These are phyloP conservation scores for Electrona antarctica DNA, from an alignment of 2,113 vertebrate genomes.

Conservation along the genomic window DNA sequence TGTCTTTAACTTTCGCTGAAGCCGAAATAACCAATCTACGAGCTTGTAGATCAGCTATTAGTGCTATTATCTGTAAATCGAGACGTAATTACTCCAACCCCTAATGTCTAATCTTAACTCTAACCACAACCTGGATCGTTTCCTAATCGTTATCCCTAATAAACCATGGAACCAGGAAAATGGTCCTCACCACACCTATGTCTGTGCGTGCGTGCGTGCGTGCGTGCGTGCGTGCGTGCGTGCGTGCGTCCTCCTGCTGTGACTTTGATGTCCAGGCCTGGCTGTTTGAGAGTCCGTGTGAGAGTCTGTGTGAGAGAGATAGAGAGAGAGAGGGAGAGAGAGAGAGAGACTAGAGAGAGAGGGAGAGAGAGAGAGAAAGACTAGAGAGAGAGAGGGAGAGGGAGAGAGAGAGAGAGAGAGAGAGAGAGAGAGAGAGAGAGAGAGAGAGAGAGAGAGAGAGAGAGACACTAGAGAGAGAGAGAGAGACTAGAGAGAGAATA, in stretches of 20 bases:
- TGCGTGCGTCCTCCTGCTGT: not conserved
- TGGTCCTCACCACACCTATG: too few relatives aligned
- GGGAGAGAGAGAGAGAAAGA: constrained; percentile 4
- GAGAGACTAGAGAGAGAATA: not conserved
- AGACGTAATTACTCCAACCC: too few relatives aligned
- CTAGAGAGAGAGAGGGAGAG: too few relatives aligned
- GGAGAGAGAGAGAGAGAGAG: not conserved
- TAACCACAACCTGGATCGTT: too few relatives aligned
- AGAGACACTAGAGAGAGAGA: constrained; percentile 3
- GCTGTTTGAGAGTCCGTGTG: not conserved
- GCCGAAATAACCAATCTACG: too few relatives aligned
- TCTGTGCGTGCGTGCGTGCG: constrained; percentile 10
- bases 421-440: not conserved
- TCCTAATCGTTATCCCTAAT: too few relatives aligned
- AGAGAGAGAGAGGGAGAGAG: constrained; percentile 10
- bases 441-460: not conserved
- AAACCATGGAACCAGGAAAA: too few relatives aligned
- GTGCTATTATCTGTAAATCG: too few relatives aligned
- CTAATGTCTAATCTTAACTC: too few relatives aligned
- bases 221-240: not conserved
- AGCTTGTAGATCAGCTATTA: too few relatives aligned
- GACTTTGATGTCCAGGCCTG: not conserved
- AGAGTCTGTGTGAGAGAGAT: not conserved
- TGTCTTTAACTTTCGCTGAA: too few relatives aligned
- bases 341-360: too few relatives aligned